Percentiles rank a stretch among this genome's conserved stretches.
These are phyloP conservation scores for Amblyopsis hoosieri DNA, from an alignment of 2,797 vertebrate species.

Conservation along the genomic window DNA sequence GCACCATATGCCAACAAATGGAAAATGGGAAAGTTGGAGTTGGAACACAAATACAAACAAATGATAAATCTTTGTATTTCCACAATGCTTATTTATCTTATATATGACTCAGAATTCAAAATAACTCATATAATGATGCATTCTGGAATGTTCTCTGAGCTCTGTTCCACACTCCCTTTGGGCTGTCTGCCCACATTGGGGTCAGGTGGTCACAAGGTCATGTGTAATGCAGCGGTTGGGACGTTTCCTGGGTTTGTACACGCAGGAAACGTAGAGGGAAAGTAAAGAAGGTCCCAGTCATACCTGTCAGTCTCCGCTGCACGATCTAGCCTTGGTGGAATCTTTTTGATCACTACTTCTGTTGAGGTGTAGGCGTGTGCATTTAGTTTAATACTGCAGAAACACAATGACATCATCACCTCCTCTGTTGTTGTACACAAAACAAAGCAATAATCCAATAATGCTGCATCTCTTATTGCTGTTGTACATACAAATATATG, in stretches of 20 bases:
- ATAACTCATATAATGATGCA: neutral
- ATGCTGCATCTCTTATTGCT: too few relatives aligned
- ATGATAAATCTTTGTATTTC: too few relatives aligned
- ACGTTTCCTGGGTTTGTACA: constrained; percentile 35
- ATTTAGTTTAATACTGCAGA: too few relatives aligned
- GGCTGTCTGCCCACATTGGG: constrained; percentile 28
- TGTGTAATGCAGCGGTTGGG: constrained; percentile 51
- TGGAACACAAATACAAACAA: neutral
- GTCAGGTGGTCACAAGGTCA: constrained; percentile 37
- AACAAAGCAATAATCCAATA: too few relatives aligned
- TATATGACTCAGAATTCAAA: too few relatives aligned
- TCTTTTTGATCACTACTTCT: too few relatives aligned
- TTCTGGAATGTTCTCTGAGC: constrained; percentile 25
- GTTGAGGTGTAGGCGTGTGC: too few relatives aligned
- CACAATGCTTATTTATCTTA: too few relatives aligned
- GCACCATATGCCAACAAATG: neutral
- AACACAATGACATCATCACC: too few relatives aligned
- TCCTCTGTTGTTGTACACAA: too few relatives aligned
- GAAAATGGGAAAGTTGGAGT: neutral
- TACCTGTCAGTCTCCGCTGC: neutral
- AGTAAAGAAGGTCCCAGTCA: constrained; percentile 2
- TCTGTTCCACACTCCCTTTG: constrained; percentile 43
- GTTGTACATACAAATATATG: too few relatives aligned
- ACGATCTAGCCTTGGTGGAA: too few relatives aligned
- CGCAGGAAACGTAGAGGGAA: constrained; percentile 7